phyloP scores from a whole-genome alignment of 2,113 vertebrate species.

The Dicrurus megarhynchus region DNA sequence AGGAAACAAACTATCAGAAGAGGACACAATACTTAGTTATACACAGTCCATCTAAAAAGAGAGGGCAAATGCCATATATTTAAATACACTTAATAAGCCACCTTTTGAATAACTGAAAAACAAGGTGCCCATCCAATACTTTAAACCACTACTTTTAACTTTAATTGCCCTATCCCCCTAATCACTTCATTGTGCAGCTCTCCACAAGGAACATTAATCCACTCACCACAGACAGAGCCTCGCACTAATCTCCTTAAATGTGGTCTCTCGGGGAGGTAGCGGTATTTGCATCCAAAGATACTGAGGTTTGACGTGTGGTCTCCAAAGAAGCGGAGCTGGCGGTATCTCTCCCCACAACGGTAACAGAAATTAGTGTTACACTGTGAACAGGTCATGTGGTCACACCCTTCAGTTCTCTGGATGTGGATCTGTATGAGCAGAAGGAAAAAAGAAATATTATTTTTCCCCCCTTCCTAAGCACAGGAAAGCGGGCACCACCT shows the following conservation, averaged over 20 bases:
- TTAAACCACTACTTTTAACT: not conserved
- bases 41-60: not conserved
- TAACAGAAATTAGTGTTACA: constrained; percentile 99
- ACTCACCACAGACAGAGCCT: constrained; percentile 96
- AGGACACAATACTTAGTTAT: not conserved
- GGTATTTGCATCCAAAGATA: constrained; percentile 99
- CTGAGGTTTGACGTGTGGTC: constrained; percentile 99
- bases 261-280: constrained; percentile 96
- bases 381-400: constrained; percentile 97
- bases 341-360: constrained; percentile 94
- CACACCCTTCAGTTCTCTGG: constrained; percentile 96
- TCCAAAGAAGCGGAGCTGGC: constrained; percentile 95
- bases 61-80: not conserved
- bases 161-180: accelerated
- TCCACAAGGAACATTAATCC: not conserved
- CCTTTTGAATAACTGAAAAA: not conserved
- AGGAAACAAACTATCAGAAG: not conserved
- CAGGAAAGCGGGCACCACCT: not conserved
- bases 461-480: not conserved
- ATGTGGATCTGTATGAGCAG: constrained; percentile 86
- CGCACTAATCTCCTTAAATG: constrained; percentile 92
- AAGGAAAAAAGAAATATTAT: not conserved
- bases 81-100: not conserved
- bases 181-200: not conserved
- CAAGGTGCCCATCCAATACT: not conserved